phyloP scores from a whole-genome alignment of 2,797 vertebrate species.

The Pogoniulus pusillus region DNA sequence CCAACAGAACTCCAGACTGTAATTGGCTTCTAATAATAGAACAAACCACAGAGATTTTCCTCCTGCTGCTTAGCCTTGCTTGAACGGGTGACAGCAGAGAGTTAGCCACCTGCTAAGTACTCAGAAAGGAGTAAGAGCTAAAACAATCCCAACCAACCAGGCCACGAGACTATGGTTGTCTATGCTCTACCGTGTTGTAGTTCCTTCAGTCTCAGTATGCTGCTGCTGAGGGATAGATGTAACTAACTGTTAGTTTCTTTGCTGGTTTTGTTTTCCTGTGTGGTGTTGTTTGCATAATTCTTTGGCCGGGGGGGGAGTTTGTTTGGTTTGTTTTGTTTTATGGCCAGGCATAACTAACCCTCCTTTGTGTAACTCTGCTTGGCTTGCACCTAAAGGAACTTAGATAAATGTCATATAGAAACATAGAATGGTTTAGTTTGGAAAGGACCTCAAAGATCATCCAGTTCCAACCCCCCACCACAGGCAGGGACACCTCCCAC shows the following conservation, averaged over 20 bases:
- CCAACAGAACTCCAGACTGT: constrained; percentile 14
- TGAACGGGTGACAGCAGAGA: constrained; percentile 45
- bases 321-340: too few relatives aligned
- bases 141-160: not conserved
- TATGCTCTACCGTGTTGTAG: not conserved
- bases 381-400: not conserved
- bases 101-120: not conserved
- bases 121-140: not conserved
- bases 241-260: not conserved
- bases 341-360: not conserved
- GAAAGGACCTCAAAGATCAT: too few relatives aligned
- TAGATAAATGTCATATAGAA: not conserved
- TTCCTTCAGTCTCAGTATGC: not conserved
- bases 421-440: too few relatives aligned
- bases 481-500: too few relatives aligned
- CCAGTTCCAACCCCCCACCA: too few relatives aligned
- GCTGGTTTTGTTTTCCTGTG: not conserved
- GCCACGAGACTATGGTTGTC: not conserved
- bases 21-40: constrained; percentile 71
- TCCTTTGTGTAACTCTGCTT: not conserved
- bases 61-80: constrained; percentile 60
- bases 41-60: constrained; percentile 36
- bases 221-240: not conserved
- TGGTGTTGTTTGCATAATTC: not conserved
- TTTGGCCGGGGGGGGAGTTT: fast-evolving